Evolutionary conservation across 2,113 vertebrate genomes (phyloP).

Genomic region (Grantiella picta): DNA sequence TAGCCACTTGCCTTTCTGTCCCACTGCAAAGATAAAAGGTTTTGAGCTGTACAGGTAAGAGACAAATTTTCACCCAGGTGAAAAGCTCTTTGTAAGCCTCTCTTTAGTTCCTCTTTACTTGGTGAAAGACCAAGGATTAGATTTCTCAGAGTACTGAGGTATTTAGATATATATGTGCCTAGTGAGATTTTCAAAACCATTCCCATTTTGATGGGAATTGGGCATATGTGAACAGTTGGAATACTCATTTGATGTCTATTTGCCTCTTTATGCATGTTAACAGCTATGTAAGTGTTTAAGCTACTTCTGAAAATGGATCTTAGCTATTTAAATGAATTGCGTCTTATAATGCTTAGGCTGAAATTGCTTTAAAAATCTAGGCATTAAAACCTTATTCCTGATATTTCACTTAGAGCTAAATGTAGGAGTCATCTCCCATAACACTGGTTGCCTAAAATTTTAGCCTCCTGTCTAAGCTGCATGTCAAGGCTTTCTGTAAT

Average conservation of each 20-base stretch:
- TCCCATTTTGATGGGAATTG: conserved; percentile 14
- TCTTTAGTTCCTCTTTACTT: not conserved
- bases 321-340: conserved; percentile 12
- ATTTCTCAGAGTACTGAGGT: not conserved
- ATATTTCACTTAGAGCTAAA: not conserved
- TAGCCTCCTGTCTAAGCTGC: not conserved
- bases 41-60: not conserved
- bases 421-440: not conserved
- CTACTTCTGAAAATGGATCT: conserved; percentile 37
- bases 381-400: conserved; percentile 7
- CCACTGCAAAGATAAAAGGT: not conserved
- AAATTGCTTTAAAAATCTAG: conserved; percentile 24
- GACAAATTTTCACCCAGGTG: not conserved
- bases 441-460: not conserved
- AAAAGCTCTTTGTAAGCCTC: not conserved
- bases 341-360: not conserved
- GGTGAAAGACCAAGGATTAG: not conserved
- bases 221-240: conserved; percentile 50
- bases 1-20: not conserved
- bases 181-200: conserved; percentile 22
- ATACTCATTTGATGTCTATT: conserved; percentile 40
- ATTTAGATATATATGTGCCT: conserved; percentile 1
- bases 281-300: conserved; percentile 38
- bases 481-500: not conserved
- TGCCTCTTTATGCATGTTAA: conserved; percentile 41